Conservation (phyloP, 1,140 invertebrate genomes). For the Orchesella cincta region DNA sequence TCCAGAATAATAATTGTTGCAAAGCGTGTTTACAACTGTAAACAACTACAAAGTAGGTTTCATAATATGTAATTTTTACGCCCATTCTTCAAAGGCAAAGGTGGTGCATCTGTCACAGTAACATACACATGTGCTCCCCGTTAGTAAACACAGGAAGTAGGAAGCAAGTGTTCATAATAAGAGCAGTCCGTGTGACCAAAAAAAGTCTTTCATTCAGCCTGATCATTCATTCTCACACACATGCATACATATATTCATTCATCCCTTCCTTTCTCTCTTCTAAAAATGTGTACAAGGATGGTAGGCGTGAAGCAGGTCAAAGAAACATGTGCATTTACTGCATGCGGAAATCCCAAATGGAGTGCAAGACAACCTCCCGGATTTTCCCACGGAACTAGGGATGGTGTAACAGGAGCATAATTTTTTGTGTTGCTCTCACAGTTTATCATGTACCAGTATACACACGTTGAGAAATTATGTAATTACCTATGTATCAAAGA, state of each 20-base stretch:
- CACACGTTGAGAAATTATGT: not conserved
- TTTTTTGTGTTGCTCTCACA: not conserved
- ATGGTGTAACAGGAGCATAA: not conserved
- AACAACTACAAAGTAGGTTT: not conserved
- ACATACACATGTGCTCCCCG: not conserved
- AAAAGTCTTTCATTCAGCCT: conserved; percentile 3
- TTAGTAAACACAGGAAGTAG: conserved; percentile 6
- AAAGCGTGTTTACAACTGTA: too few relatives aligned
- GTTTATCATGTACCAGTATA: not conserved
- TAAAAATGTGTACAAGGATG: not conserved
- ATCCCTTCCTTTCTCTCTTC: not conserved
- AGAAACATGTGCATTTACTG: not conserved
- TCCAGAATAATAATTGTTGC: not conserved
- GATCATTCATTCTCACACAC: not conserved
- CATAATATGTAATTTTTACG: not conserved
- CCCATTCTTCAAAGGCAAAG: not conserved
- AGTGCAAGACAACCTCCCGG: not conserved
- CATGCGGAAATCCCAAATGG: conserved; percentile 14
- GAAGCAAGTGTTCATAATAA: conserved; percentile 16
- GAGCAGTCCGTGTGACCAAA: not conserved
- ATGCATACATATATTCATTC: not conserved
- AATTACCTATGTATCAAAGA: not conserved
- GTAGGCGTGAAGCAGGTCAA: not conserved
- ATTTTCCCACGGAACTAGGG: conserved; percentile 17
- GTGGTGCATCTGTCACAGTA: not conserved